Evolutionary conservation across 1,140 invertebrate species (phyloP).

Genomic region (Asobara japonica): DNA sequence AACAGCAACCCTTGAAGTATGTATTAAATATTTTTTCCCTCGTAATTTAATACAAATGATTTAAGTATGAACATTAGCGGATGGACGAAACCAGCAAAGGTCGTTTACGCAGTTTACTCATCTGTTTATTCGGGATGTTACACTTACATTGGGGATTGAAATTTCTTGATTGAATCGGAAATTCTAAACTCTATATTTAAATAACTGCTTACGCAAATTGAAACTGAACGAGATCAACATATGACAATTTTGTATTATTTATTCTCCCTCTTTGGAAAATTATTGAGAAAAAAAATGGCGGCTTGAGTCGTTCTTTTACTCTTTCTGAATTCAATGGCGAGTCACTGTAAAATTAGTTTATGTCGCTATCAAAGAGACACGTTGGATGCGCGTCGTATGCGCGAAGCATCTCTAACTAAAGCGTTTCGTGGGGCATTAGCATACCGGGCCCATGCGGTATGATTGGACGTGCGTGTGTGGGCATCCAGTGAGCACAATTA

Average conservation of each 20-base stretch:
- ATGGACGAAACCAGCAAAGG: no score
- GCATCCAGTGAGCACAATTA: conserved; percentile 67
- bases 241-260: no score
- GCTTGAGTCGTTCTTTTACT: background rate
- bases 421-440: conserved; percentile 63
- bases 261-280: no score
- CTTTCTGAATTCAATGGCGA: conserved; percentile 37
- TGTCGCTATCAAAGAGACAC: conserved; percentile 63
- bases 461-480: conserved; percentile 58
- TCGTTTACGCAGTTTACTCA: no score
- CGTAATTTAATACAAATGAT: background rate
- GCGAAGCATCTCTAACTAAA: conserved; percentile 58
- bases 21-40: background rate
- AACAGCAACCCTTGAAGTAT: conserved; percentile 43
- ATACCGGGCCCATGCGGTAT: conserved; percentile 57
- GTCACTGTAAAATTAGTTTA: conserved; percentile 62
- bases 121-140: no score
- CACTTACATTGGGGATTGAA: no score
- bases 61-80: background rate
- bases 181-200: no score
- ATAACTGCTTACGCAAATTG: no score
- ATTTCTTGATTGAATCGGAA: no score
- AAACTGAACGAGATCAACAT: no score
- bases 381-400: conserved; percentile 52
- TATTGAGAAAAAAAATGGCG: no score